Evolutionary conservation across 2,797 vertebrate genomes (phyloP).

Genomic region (Lithobates pipiens): DNA sequence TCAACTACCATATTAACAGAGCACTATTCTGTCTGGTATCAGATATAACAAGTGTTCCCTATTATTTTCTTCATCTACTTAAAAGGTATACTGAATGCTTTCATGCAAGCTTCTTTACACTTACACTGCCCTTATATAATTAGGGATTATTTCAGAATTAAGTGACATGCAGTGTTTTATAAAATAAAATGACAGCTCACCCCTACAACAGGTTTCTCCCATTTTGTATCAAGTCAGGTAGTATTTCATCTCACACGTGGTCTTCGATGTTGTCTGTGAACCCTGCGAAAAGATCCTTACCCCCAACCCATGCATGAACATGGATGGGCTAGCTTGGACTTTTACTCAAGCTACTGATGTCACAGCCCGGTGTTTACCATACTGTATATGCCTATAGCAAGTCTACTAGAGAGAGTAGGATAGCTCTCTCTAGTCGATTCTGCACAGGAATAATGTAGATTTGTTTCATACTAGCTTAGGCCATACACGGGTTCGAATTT

Average conservation of each 20-base stretch:
- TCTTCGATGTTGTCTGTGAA: background rate
- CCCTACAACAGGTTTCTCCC: background rate
- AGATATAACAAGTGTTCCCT: background rate
- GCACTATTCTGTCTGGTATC: background rate
- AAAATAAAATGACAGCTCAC: background rate
- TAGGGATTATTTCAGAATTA: background rate
- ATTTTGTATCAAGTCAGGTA: background rate
- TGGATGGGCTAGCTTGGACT: no score
- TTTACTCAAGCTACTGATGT: no score
- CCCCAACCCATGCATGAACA: background rate
- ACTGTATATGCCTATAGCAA: no score
- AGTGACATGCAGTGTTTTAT: background rate
- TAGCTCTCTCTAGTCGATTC: no score
- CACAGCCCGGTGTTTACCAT: no score
- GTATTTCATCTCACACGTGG: background rate
- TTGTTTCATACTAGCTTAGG: no score
- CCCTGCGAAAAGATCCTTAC: background rate
- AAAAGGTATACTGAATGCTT: background rate
- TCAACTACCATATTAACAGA: background rate
- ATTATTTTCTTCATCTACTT: background rate
- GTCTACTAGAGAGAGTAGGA: no score
- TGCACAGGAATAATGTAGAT: no score
- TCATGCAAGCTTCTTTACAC: background rate
- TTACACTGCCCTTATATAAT: background rate
- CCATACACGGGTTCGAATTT: no score